These are phyloP conservation scores for Gryllus bimaculatus DNA, from an alignment of 1,140 invertebrate genomes.

Conservation along the genomic window DNA sequence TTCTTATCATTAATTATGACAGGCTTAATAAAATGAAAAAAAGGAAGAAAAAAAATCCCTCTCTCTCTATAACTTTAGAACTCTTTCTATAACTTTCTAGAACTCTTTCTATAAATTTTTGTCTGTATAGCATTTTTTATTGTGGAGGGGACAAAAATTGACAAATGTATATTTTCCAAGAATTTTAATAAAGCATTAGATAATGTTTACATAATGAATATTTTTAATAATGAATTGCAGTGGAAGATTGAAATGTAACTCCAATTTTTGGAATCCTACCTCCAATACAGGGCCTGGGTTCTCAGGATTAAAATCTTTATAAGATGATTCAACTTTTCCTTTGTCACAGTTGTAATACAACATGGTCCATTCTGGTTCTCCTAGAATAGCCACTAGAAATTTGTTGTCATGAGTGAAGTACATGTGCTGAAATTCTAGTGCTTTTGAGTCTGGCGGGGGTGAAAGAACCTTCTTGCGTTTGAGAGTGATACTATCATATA, in stretches of 20 bases:
- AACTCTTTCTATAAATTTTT: not conserved
- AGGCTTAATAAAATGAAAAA: too few relatives aligned
- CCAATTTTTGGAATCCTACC: slow-evolving; percentile 26
- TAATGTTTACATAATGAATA: slow-evolving; percentile 17
- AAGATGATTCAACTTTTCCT: slow-evolving; percentile 64
- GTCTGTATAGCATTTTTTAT: not conserved
- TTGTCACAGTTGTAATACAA: slow-evolving; percentile 78
- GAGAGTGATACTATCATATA: slow-evolving; percentile 53
- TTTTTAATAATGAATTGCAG: slow-evolving; percentile 12
- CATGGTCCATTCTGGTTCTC: slow-evolving; percentile 68
- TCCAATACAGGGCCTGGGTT: slow-evolving; percentile 35
- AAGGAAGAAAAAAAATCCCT: too few relatives aligned
- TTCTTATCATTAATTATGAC: too few relatives aligned
- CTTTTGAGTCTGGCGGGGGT: slow-evolving; percentile 40
- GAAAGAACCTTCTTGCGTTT: slow-evolving; percentile 50
- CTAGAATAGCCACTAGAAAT: slow-evolving; percentile 65
- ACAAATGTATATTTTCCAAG: slow-evolving; percentile 26
- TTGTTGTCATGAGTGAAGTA: slow-evolving; percentile 70
- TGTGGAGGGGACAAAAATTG: not conserved
- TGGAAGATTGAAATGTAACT: slow-evolving; percentile 16
- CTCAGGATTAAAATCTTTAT: slow-evolving; percentile 50
- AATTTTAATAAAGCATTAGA: slow-evolving; percentile 12
- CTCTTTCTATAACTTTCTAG: too few relatives aligned
- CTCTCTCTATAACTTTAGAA: too few relatives aligned
- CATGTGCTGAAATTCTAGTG: slow-evolving; percentile 56